phyloP scores from a whole-genome alignment of 2,113 vertebrate genomes.

The Anguilla japonica region DNA sequence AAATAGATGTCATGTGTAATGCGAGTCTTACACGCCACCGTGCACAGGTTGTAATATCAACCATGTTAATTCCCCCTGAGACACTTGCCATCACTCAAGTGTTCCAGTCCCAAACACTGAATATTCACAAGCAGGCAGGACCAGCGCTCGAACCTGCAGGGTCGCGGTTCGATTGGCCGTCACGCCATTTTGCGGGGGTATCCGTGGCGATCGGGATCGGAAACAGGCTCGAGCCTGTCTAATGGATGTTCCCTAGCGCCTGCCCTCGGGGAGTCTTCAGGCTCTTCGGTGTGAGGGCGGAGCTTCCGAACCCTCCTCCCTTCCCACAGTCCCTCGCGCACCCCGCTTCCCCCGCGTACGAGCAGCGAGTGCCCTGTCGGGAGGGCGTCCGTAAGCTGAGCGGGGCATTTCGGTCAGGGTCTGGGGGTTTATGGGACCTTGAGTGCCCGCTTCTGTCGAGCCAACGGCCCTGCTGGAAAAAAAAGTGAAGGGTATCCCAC shows the following conservation, averaged over 20 bases:
- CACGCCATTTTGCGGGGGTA: not conserved
- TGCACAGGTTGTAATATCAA: not conserved
- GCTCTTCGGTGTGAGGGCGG: not conserved
- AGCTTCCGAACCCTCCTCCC: too few species aligned
- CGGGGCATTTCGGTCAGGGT: too few species aligned
- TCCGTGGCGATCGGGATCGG: not conserved
- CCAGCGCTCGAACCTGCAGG: not conserved
- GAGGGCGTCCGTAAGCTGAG: too few species aligned
- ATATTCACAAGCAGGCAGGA: not conserved
- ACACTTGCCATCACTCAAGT: not conserved
- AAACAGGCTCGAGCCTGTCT: not conserved
- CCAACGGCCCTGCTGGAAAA: too few species aligned
- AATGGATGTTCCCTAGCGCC: not conserved
- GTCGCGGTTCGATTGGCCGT: not conserved
- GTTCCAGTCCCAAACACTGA: not conserved
- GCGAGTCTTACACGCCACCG: too few species aligned
- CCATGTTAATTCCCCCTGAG: not conserved
- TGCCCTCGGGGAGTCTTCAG: not conserved
- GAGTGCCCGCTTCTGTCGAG: too few species aligned
- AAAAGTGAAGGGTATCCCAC: too few species aligned
- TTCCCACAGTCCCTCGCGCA: too few species aligned
- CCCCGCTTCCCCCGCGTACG: too few species aligned
- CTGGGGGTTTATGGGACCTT: too few species aligned
- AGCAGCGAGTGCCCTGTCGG: too few species aligned
- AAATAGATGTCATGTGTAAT: not conserved